phyloP scores from a whole-genome alignment of 2,797 vertebrate species.

The Eidolon dupreanum region DNA sequence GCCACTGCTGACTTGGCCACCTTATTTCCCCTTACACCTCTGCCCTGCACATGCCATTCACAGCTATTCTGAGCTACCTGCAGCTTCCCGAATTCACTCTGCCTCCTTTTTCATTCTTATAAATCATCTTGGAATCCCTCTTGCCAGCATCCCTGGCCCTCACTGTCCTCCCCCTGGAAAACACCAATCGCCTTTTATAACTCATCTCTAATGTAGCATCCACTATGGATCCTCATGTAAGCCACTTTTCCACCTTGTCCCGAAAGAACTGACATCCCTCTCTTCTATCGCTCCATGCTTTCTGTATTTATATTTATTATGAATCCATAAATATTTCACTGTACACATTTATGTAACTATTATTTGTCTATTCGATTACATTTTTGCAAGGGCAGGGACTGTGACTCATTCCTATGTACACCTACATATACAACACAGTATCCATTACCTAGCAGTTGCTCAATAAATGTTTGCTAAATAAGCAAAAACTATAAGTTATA shows the following conservation, averaged over 20 bases:
- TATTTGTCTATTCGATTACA: neutral
- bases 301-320: neutral
- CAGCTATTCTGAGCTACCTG: neutral
- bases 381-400: neutral
- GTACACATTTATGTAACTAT: neutral
- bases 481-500: neutral
- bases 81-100: neutral
- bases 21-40: neutral
- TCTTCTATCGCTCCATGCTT: neutral
- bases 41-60: neutral
- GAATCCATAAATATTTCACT: neutral
- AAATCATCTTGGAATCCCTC: neutral
- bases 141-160: neutral
- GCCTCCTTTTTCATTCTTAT: neutral
- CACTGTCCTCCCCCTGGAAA: neutral
- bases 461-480: neutral
- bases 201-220: neutral
- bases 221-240: neutral
- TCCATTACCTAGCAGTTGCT: neutral
- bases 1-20: neutral
- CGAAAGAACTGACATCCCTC: neutral
- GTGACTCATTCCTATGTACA: neutral
- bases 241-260: neutral
- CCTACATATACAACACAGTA: neutral
- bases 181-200: neutral